Conservation (phyloP, 2,797 vertebrate species). For the Aldrovandia affinis region DNA sequence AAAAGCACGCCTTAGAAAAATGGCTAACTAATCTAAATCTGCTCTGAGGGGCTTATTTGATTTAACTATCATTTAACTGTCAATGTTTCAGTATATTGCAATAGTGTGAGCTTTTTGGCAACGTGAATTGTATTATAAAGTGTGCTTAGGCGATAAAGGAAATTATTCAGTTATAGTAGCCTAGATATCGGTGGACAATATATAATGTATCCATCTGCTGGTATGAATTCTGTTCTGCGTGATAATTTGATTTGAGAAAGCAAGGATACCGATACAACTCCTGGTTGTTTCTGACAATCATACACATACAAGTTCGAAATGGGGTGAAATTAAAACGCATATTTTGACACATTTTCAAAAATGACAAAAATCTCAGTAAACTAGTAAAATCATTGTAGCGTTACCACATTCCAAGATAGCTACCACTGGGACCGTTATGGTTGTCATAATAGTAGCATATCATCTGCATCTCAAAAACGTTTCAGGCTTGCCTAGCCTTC, state of each 20-base stretch:
- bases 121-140: neutral
- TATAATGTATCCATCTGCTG: neutral
- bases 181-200: neutral
- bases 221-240: neutral
- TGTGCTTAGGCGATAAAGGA: neutral
- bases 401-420: no score
- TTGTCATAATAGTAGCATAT: no score
- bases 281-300: no score
- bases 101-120: neutral
- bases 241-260: neutral
- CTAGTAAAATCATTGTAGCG: no score
- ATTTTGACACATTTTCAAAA: no score
- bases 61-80: neutral
- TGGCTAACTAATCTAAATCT: neutral
- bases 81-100: neutral
- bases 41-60: neutral
- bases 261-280: neutral
- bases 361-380: no score
- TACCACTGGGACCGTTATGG: no score
- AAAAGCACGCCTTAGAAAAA: neutral
- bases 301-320: no score
- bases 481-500: no score
- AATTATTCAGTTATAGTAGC: neutral
- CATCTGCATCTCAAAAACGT: no score
- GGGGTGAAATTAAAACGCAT: no score